Evolutionary conservation across 1,140 invertebrate species (phyloP).

Genomic region (Drosophila elegans): DNA sequence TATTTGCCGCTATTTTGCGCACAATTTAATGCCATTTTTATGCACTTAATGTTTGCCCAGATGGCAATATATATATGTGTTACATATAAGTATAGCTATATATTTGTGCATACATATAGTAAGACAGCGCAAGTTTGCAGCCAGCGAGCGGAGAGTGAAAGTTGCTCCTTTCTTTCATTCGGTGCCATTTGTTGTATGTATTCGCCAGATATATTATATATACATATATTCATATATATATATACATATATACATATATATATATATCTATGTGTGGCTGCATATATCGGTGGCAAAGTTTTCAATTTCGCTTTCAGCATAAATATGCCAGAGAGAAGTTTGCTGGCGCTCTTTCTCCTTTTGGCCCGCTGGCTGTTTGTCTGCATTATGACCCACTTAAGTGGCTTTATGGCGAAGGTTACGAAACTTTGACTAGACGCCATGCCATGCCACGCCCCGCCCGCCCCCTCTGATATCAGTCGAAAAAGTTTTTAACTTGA

Average conservation of each 20-base stretch:
- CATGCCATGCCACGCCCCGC: background rate
- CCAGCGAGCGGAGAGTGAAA: slow-evolving; percentile 67
- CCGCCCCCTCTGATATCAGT: slow-evolving; percentile 23
- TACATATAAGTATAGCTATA: background rate
- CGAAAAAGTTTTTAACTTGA: slow-evolving; percentile 78
- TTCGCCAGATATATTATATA: slow-evolving; percentile 31
- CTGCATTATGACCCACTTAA: slow-evolving; percentile 83
- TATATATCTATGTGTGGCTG: slow-evolving; percentile 9
- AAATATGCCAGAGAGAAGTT: slow-evolving; percentile 68
- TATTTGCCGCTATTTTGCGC: slow-evolving; percentile 77
- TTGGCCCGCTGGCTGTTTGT: slow-evolving; percentile 45
- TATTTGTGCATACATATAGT: slow-evolving; percentile 19
- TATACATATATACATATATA: background rate
- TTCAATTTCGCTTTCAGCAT: slow-evolving; percentile 82
- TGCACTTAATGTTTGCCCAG: slow-evolving; percentile 71
- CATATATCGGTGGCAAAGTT: slow-evolving; percentile 73
- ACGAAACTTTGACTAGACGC: slow-evolving; percentile 67
- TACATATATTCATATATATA: slow-evolving; percentile 10
- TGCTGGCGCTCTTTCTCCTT: slow-evolving; percentile 30
- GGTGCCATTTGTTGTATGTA: slow-evolving; percentile 38
- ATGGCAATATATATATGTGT: slow-evolving; percentile 19
- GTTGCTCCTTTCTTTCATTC: slow-evolving; percentile 49
- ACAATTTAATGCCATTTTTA: slow-evolving; percentile 79
- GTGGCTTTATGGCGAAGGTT: slow-evolving; percentile 83
- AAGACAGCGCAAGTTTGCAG: slow-evolving; percentile 63